These are phyloP conservation scores for Taenaris catops DNA, from an alignment of 2,888 invertebrate genomes.

Conservation along the genomic window DNA sequence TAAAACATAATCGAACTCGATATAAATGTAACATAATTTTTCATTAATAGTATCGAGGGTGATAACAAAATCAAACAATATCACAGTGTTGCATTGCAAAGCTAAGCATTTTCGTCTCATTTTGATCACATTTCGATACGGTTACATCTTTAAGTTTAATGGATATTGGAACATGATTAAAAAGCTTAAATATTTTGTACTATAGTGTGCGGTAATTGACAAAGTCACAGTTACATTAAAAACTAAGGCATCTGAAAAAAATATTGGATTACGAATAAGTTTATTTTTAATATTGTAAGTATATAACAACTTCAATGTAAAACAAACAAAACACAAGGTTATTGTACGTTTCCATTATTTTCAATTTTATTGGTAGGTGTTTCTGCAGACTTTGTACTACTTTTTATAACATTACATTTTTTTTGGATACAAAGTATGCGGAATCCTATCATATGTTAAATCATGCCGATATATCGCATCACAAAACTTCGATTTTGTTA, in stretches of 20 bases:
- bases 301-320: slow-evolving; percentile 32
- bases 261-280: slow-evolving; percentile 23
- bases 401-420: too few species aligned
- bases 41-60: slow-evolving; percentile 20
- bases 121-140: slow-evolving; percentile 26
- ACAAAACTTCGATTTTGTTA: slow-evolving; percentile 9
- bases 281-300: slow-evolving; percentile 38
- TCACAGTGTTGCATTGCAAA: slow-evolving; percentile 56
- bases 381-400: slow-evolving; percentile 7
- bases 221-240: slow-evolving; percentile 36
- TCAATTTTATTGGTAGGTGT: slow-evolving; percentile 1
- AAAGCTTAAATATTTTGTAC: slow-evolving; percentile 58
- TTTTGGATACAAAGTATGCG: slow-evolving; percentile 10
- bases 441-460: slow-evolving; percentile 2
- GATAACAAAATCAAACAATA: slow-evolving; percentile 43
- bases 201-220: slow-evolving; percentile 59
- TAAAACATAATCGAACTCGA: slow-evolving; percentile 27
- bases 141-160: slow-evolving; percentile 17
- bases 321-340: slow-evolving; percentile 24
- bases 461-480: slow-evolving; percentile 11
- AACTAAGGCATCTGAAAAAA: slow-evolving; percentile 30
- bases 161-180: slow-evolving; percentile 52
- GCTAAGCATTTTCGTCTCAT: slow-evolving; percentile 26
- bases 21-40: slow-evolving; percentile 2
- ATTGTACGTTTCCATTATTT: slow-evolving; percentile 9